Evolutionary conservation across 2,113 vertebrate species (phyloP), one percentile per base, ranked within the genome.

Genomic region (Penelope pileata): DNA sequence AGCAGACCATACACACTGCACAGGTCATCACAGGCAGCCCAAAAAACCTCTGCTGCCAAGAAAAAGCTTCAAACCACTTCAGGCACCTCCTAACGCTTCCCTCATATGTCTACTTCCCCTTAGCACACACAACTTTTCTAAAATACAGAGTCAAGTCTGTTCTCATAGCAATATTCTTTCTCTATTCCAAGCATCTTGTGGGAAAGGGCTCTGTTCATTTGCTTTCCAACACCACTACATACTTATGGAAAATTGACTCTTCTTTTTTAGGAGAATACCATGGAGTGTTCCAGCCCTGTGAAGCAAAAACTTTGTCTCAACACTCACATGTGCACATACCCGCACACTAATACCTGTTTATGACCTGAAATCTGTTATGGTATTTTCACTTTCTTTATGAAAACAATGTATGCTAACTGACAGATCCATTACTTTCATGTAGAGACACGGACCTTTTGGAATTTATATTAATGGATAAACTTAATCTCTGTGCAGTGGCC

Each of bases 201-300:
- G 6, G 12, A 19, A 63, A 34, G 21, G 16, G 18, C 12, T 69
- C 43, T 64, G 29, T 32, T 66, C 29, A 45, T 66, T 16, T 32
- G 29, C 63, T 43, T 66, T 66, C 38, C 42, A 43, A 32, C 40
- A 5, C 30, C 40, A 66, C 29, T 38, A 14, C 0, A 0, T 14
- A 19, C 8, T 76, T 30, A 23, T 8, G 16, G 22, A 14, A 80
- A 86, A 32, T 2, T 0, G 18, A 88, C 50, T 6, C 6, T 64
- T 68, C 24, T 17, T 5, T 75, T 54, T 12, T 9, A 27, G 45
- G 5, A 48, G 12, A 78, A 36, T 18, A 56, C 34, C 53, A 54
- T 12, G 50, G 19, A 23, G 10, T 6, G 8, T 6, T 36, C 47
- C 29, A 26, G 32, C 22, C 36, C 6, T 0, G 6, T 23, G 32